These are phyloP conservation scores for Pharmacophagus antenor DNA, from an alignment of 2,888 invertebrate genomes.

Conservation along the genomic window DNA sequence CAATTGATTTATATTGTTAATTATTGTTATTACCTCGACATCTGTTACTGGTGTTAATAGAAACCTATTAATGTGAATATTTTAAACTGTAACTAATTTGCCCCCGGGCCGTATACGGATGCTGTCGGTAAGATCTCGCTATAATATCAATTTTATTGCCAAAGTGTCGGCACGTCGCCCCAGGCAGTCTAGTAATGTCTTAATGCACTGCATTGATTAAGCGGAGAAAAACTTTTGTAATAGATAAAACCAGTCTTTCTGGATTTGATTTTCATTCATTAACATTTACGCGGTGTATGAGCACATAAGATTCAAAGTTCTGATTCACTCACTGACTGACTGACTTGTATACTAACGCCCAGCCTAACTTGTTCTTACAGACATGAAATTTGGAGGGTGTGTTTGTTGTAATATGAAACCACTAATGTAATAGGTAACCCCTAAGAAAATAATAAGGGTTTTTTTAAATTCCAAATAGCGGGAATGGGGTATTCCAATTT, in stretches of 20 bases:
- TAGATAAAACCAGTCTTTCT: constrained; percentile 2
- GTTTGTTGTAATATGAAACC: too few relatives aligned
- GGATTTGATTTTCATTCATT: neutral
- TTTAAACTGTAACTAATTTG: constrained; percentile 13
- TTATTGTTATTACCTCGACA: constrained; percentile 16
- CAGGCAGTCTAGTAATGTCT: constrained; percentile 12
- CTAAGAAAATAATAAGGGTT: too few relatives aligned
- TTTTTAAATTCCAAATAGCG: too few relatives aligned
- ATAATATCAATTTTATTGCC: constrained; percentile 18
- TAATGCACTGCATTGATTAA: constrained; percentile 21
- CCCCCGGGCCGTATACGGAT: constrained; percentile 21
- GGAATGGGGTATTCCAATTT: too few relatives aligned
- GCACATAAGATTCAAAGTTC: too few relatives aligned
- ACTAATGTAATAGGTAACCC: too few relatives aligned
- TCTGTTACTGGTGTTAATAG: constrained; percentile 25
- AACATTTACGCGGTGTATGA: too few relatives aligned
- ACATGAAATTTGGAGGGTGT: too few relatives aligned
- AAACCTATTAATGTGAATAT: constrained; percentile 25
- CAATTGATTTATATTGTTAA: constrained; percentile 9
- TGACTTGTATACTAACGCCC: too few relatives aligned
- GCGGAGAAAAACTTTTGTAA: neutral
- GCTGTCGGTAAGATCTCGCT: constrained; percentile 24
- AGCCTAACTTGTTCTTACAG: too few relatives aligned
- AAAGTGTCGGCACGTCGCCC: constrained; percentile 13
- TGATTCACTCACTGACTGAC: neutral